These are phyloP conservation scores for Hydropsyche tenuis DNA, from an alignment of 1,140 invertebrate species.

Conservation along the genomic window DNA sequence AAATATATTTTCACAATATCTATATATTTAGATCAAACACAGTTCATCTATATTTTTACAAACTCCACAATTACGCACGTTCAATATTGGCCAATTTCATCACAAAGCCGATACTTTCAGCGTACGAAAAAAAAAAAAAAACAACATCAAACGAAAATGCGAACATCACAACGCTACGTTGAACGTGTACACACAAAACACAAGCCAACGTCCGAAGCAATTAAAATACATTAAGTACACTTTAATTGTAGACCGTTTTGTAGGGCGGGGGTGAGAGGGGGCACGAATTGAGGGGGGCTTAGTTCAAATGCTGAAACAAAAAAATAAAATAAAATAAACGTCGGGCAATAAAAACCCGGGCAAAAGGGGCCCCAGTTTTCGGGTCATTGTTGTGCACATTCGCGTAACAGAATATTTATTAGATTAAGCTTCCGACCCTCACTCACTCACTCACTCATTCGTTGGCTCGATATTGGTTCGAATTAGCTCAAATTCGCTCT, in stretches of 20 bases:
- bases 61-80: no score
- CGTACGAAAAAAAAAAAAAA: no score
- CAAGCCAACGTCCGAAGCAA: background rate
- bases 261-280: no score
- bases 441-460: background rate
- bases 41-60: no score
- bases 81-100: no score
- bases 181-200: background rate
- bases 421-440: conserved; percentile 17
- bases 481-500: no score
- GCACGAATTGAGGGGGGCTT: background rate
- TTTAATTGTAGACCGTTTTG: conserved; percentile 5
- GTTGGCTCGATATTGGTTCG: background rate
- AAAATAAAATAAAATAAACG: conserved; percentile 6
- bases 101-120: no score
- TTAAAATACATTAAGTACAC: conserved; percentile 2
- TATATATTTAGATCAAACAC: no score
- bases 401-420: conserved; percentile 32
- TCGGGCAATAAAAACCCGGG: background rate
- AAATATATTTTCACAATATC: no score
- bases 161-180: no score
- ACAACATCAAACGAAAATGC: no score
- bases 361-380: background rate
- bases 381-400: conserved; percentile 30
- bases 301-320: background rate